A percentile compares a stretch with the other conserved stretches of the same genome.
These are phyloP conservation scores for Sylvilagus floridanus DNA, from an alignment of 2,797 vertebrate species.

Conservation along the genomic window DNA sequence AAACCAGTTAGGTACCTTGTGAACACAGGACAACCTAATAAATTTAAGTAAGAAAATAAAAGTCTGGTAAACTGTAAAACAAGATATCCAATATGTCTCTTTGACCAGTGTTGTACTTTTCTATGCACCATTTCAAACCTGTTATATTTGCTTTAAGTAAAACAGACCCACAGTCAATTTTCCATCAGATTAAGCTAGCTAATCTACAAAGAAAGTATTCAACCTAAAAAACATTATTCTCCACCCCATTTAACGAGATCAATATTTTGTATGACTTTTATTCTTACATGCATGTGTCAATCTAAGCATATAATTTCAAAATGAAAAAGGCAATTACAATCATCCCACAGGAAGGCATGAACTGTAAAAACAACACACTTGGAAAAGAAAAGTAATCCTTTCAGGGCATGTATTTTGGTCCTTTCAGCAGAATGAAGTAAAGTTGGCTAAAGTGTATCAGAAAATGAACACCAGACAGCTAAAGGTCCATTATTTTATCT, in stretches of 20 bases:
- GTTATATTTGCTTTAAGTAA: background rate
- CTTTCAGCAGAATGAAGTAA: background rate
- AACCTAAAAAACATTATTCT: conserved; percentile 26
- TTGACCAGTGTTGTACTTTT: background rate
- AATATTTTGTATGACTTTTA: background rate
- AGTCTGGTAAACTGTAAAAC: conserved; percentile 21
- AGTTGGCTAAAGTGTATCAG: background rate
- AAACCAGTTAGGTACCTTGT: background rate
- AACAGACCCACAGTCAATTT: background rate
- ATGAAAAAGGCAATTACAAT: background rate
- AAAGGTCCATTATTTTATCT: conserved; percentile 3
- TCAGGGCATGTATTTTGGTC: background rate
- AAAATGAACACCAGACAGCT: background rate
- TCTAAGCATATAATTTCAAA: background rate
- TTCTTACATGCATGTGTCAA: conserved; percentile 8
- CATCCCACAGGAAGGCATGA: background rate
- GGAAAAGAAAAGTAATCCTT: background rate
- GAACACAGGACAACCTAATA: background rate
- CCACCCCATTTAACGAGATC: background rate
- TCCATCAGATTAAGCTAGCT: background rate
- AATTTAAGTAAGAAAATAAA: background rate
- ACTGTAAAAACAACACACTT: background rate
- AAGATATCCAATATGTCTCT: background rate
- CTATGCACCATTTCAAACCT: background rate
- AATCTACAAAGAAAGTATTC: background rate